These are phyloP conservation scores for Cecidostiba fungosa DNA, from an alignment of 2,888 invertebrate genomes.

Conservation along the genomic window DNA sequence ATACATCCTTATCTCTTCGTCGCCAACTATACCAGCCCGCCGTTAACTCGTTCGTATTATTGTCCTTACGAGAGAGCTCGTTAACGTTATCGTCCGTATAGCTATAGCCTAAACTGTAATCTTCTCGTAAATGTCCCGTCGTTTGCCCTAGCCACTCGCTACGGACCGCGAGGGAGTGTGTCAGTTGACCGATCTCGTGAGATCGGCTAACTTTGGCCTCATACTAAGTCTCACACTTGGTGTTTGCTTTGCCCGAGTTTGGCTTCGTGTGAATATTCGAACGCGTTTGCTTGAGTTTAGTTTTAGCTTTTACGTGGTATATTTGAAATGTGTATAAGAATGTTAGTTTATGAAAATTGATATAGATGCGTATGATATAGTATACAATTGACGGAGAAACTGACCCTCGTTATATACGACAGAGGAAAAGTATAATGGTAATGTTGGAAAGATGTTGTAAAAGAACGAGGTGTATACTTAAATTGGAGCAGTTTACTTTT, in stretches of 20 bases:
- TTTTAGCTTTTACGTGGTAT: no score
- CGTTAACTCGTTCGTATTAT: not conserved
- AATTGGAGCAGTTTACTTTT: not conserved
- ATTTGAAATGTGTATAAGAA: no score
- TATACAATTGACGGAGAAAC: no score
- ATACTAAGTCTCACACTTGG: not conserved
- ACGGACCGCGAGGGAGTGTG: not conserved
- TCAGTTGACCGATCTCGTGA: not conserved
- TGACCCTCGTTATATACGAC: no score
- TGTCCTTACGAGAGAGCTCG: not conserved
- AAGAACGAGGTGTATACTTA: not conserved
- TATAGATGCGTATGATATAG: no score
- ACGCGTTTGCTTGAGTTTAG: no score
- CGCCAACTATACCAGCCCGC: not conserved
- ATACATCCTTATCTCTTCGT: not conserved
- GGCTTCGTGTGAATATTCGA: no score
- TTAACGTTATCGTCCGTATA: not conserved
- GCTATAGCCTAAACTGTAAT: constrained; percentile 9
- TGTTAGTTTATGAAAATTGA: no score
- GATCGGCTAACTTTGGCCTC: not conserved
- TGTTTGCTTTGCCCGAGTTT: no score
- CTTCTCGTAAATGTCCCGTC: not conserved
- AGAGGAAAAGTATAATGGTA: no score
- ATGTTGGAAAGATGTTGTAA: not conserved
- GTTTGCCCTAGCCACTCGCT: not conserved